phyloP scores from a whole-genome alignment of 2,113 vertebrate species.

The Cephalophus harveyi region DNA sequence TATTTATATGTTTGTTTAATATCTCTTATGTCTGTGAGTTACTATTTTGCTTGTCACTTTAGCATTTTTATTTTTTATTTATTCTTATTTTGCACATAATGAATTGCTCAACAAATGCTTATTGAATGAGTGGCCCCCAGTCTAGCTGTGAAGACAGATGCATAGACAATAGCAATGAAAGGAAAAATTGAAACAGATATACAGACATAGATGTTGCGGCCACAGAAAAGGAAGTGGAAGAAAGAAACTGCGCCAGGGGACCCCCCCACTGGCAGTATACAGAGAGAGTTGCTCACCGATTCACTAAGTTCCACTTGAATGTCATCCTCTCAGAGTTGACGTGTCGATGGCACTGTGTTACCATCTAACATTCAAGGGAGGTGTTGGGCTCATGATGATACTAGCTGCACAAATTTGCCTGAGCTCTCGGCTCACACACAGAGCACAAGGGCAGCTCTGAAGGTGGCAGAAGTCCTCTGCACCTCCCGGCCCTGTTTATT shows the following conservation, averaged over 20 bases:
- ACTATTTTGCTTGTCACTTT: neutral
- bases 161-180: neutral
- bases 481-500: constrained; percentile 80
- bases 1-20: neutral
- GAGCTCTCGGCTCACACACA: constrained; percentile 58
- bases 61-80: neutral
- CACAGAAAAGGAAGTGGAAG: neutral
- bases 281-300: neutral
- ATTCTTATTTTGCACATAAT: neutral
- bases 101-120: neutral
- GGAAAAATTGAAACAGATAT: neutral
- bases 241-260: neutral
- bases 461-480: constrained; percentile 46
- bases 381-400: neutral
- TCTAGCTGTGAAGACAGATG: neutral
- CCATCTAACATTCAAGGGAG: neutral
- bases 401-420: neutral
- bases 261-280: too few relatives aligned
- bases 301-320: neutral
- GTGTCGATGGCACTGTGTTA: neutral
- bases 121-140: neutral
- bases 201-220: neutral
- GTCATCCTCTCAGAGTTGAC: neutral
- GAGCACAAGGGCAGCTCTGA: constrained; percentile 77
- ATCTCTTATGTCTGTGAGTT: neutral